phyloP scores from a whole-genome alignment of 2,113 vertebrate genomes.

The Thamnophis sirtalis region DNA sequence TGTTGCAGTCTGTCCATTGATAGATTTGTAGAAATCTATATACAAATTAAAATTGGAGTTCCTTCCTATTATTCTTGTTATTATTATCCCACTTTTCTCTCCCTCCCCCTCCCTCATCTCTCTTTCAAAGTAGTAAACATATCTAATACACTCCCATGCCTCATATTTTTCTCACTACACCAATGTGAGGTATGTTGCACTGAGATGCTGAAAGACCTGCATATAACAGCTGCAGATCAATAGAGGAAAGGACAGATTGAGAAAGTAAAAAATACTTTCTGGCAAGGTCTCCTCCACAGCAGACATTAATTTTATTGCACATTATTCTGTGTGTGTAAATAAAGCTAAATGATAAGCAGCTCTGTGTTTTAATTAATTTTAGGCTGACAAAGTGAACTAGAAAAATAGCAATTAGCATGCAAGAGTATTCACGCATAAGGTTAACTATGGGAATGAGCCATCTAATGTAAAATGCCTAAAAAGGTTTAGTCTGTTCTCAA shows the following conservation, averaged over 20 bases:
- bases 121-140: background rate
- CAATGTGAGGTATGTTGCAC: background rate
- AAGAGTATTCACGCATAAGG: conserved; percentile 4
- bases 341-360: conserved; percentile 24
- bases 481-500: background rate
- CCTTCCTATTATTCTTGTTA: background rate
- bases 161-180: background rate
- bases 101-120: no score
- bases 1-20: background rate
- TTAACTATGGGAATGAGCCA: conserved; percentile 4
- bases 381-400: conserved; percentile 10
- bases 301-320: background rate
- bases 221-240: conserved; percentile 17
- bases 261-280: background rate
- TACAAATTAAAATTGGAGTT: background rate
- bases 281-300: background rate
- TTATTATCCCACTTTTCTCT: background rate
- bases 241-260: background rate
- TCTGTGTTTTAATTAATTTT: conserved; percentile 12
- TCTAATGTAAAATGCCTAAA: background rate
- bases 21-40: background rate
- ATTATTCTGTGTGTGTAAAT: conserved; percentile 26
- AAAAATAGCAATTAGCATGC: conserved; percentile 18
- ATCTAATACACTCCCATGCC: background rate
- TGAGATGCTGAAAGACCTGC: background rate